These are phyloP conservation scores for Dinomys branickii DNA, from an alignment of 2,113 vertebrate species.

Conservation along the genomic window DNA sequence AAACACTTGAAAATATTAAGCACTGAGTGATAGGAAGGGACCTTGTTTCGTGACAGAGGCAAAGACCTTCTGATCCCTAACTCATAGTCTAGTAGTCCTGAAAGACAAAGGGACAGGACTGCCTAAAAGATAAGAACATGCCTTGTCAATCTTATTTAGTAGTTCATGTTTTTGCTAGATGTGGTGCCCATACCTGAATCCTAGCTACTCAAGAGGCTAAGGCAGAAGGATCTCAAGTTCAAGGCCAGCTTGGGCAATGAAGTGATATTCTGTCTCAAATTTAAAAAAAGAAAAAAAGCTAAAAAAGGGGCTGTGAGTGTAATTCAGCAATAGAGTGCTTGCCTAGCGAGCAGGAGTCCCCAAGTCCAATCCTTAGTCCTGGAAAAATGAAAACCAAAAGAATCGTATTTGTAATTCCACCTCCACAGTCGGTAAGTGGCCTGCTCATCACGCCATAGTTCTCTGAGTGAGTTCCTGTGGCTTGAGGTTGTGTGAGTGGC, in stretches of 20 bases:
- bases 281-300: neutral
- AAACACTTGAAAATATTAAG: neutral
- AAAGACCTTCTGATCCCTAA: neutral
- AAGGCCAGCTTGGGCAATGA: neutral
- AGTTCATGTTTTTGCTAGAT: neutral
- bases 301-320: neutral
- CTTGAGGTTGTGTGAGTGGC: neutral
- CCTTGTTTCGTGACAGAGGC: neutral
- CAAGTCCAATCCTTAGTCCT: neutral
- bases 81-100: neutral
- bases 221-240: neutral
- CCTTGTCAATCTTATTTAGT: neutral
- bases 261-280: neutral
- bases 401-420: neutral
- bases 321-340: neutral
- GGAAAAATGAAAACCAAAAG: neutral
- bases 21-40: neutral
- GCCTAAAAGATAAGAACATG: neutral
- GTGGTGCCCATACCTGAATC: neutral
- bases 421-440: neutral
- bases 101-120: neutral
- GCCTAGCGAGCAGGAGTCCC: neutral
- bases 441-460: fast-evolving
- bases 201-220: neutral
- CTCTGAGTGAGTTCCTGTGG: neutral